Base-by-base conservation (phyloP, 2,888 invertebrate genomes). In the Shargacucullia verbasci region DNA sequence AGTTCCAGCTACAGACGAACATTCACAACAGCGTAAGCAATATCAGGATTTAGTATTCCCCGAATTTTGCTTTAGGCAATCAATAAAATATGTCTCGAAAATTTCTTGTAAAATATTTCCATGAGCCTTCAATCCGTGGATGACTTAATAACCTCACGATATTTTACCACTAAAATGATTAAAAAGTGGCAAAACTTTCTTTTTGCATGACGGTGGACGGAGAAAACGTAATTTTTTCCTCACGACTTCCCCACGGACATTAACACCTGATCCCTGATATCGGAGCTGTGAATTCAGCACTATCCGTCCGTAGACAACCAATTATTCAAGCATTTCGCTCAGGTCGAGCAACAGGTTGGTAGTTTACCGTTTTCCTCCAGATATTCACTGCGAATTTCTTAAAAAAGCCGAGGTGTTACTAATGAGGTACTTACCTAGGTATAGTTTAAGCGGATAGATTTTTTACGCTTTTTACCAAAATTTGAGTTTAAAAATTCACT, bases 261-360 rank as follows among this genome's bases (percentile, higher is more conserved):
- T 92, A 89, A 90, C 92, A 90, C 82, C 84, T 90, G 91, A 91
- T 86, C 90, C 87, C 86, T 80, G 78, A 58, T 78, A 70, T 62
- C 76, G 63, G 68, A 73, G 80, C 78, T 59, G 73, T 68, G 76
- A 76, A 78, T 82, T 79, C 74, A 77, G 68, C 75, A 70, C 70
- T 78, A 74, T 72, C 82, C 83, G 79, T 82, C 89, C 89, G 91
- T 87, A 80, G 81, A 88, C 78, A 92, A 93, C 83, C 87, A 85
- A 92, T 93, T 92, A 84, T 87, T 76, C 82, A 88, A 89, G 90
- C 90, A 68, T 88, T 90, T 88, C 84, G 85, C 84, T 81, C 54
- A 82, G 90, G 90, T 92, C 90, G 87, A 81, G 75, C 76, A 80
- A 80, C 85, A 86, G 87, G 87, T 85, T 83, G 80, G 83, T 86